Evolutionary conservation across 2,113 vertebrate genomes (phyloP).

Genomic region (Syngnathus scovelli): DNA sequence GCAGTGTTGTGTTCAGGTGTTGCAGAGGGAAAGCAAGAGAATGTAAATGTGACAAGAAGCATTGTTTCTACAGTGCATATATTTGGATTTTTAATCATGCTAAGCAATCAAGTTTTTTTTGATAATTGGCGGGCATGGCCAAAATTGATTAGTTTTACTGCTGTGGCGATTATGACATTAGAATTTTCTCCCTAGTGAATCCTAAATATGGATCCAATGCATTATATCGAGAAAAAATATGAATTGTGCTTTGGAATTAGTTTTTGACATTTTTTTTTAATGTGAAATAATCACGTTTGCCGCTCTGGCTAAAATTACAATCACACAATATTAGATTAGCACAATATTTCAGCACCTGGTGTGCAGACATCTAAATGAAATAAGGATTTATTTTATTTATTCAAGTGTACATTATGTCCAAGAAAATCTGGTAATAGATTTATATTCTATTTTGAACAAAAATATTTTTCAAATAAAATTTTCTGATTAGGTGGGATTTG

Average conservation of each 20-base stretch:
- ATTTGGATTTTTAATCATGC: constrained; percentile 10
- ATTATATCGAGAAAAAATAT: not conserved
- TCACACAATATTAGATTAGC: not conserved
- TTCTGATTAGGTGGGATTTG: constrained; percentile 58
- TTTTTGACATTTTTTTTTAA: constrained; percentile 18
- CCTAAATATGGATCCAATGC: not conserved
- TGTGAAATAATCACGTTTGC: constrained; percentile 20
- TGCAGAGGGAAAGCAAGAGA: constrained; percentile 21
- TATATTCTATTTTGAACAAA: constrained; percentile 63
- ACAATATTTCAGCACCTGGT: constrained; percentile 69
- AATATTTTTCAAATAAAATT: constrained; percentile 64
- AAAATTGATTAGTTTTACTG: not conserved
- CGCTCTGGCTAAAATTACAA: constrained; percentile 22
- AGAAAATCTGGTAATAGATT: constrained; percentile 57
- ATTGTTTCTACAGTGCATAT: not conserved
- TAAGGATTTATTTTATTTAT: constrained; percentile 56
- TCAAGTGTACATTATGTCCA: constrained; percentile 67
- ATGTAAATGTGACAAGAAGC: constrained; percentile 7
- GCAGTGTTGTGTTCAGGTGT: constrained; percentile 23
- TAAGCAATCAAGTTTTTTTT: constrained; percentile 6
- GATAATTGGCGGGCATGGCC: not conserved
- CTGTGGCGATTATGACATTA: not conserved
- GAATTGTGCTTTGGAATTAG: constrained; percentile 1
- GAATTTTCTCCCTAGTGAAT: not conserved
- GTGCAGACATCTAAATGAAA: constrained; percentile 66